Percentiles rank a stretch among this genome's conserved stretches.
These are phyloP conservation scores for Luperina nickerlii DNA, from an alignment of 2,888 invertebrate genomes.

Conservation along the genomic window DNA sequence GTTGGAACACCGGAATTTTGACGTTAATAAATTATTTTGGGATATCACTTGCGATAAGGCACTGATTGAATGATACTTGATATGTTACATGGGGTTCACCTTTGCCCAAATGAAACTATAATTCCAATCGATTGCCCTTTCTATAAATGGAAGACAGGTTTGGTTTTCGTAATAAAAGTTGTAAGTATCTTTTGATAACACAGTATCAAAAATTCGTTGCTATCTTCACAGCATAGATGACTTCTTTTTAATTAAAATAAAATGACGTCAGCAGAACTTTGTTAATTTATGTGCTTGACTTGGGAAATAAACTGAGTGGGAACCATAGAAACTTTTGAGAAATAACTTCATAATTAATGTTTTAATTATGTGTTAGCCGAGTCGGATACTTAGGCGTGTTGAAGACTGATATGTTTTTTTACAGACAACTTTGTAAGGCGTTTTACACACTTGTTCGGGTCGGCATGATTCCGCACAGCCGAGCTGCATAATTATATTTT, in stretches of 20 bases:
- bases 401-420: slow-evolving; percentile 6
- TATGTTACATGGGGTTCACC: neutral
- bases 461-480: too few relatives aligned
- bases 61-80: neutral
- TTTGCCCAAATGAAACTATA: slow-evolving; percentile 1
- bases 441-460: neutral
- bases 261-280: slow-evolving; percentile 54
- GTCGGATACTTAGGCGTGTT: neutral
- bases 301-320: slow-evolving; percentile 41
- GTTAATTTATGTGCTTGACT: slow-evolving; percentile 59
- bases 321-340: slow-evolving; percentile 42
- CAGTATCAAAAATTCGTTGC: neutral
- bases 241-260: slow-evolving; percentile 59
- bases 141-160: neutral
- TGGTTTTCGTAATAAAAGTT: neutral
- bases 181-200: too few relatives aligned
- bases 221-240: slow-evolving; percentile 32
- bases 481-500: neutral
- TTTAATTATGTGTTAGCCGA: slow-evolving; percentile 52
- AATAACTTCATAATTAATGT: slow-evolving; percentile 54
- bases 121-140: neutral
- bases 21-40: neutral
- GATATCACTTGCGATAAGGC: neutral
- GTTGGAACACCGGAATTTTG: neutral
- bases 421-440: neutral